Evolutionary conservation across 2,113 vertebrate species (phyloP).

Genomic region (Gasterosteus nipponicus): DNA sequence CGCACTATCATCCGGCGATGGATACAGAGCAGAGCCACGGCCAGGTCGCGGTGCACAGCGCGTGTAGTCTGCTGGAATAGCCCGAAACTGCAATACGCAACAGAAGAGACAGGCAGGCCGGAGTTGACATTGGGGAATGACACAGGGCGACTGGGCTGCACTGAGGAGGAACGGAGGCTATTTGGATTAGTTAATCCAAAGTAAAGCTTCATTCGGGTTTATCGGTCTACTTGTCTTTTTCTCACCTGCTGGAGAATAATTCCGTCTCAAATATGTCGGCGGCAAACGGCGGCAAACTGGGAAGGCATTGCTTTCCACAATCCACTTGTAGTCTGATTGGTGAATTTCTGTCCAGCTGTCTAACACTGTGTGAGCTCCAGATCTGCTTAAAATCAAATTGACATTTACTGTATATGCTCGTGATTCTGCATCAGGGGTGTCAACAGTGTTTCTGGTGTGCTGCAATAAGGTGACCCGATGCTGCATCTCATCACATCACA

Average conservation of each 20-base stretch:
- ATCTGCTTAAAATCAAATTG: neutral
- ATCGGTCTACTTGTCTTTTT: neutral
- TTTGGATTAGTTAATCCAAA: conserved; percentile 20
- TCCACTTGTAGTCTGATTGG: neutral
- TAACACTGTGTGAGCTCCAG: neutral
- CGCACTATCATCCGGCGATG: conserved; percentile 9
- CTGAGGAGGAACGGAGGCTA: conserved; percentile 34
- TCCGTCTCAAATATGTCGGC: neutral
- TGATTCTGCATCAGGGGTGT: conserved; percentile 1
- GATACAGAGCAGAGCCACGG: neutral
- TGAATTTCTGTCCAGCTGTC: neutral
- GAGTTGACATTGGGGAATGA: conserved; percentile 79
- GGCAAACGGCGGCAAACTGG: neutral
- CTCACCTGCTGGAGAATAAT: neutral
- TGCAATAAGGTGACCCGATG: conserved; percentile 11
- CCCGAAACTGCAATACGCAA: conserved; percentile 25
- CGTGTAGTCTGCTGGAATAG: neutral
- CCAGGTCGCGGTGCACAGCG: neutral
- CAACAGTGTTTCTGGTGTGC: conserved; percentile 3
- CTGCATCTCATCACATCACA: conserved; percentile 58
- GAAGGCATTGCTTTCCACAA: neutral
- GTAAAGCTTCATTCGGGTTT: neutral
- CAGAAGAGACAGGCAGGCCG: conserved; percentile 41
- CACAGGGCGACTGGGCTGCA: conserved; percentile 46
- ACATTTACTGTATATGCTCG: neutral